Evolutionary conservation across 2,113 vertebrate species (phyloP).

Genomic region (Pituophis catenifer): DNA sequence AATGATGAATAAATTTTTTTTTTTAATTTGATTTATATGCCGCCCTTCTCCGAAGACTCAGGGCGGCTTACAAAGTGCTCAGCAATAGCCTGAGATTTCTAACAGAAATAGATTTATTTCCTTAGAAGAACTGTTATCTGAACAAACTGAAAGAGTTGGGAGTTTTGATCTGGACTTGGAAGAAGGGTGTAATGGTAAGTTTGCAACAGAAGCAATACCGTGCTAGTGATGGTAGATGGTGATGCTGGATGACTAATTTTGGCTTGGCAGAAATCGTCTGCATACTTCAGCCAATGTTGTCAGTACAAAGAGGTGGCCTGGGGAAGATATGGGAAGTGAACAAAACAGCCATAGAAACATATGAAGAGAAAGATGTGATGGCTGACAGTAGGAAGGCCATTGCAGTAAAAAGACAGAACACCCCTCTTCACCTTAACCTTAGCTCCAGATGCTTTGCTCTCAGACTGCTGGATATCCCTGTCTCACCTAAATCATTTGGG

Average conservation of each 20-base stretch:
- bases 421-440: neutral
- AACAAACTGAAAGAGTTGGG: neutral
- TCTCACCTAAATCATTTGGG: neutral
- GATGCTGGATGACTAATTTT: no score
- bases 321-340: neutral
- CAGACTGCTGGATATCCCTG: neutral
- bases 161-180: neutral
- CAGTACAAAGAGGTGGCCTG: neutral
- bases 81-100: no score
- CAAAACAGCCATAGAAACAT: neutral
- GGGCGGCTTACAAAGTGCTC: no score
- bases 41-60: no score
- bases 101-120: neutral
- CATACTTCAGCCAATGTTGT: neutral
- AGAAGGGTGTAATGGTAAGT: neutral
- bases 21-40: no score
- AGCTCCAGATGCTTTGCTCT: neutral
- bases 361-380: neutral
- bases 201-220: neutral
- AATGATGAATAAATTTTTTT: neutral
- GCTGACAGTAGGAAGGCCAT: neutral
- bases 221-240: no score
- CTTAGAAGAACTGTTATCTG: neutral
- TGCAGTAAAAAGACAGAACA: neutral
- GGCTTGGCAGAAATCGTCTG: neutral